Evolutionary conservation across 1,140 invertebrate genomes (phyloP), one percentile per base, ranked within the genome.

Genomic region (Drosophila grimshawi): DNA sequence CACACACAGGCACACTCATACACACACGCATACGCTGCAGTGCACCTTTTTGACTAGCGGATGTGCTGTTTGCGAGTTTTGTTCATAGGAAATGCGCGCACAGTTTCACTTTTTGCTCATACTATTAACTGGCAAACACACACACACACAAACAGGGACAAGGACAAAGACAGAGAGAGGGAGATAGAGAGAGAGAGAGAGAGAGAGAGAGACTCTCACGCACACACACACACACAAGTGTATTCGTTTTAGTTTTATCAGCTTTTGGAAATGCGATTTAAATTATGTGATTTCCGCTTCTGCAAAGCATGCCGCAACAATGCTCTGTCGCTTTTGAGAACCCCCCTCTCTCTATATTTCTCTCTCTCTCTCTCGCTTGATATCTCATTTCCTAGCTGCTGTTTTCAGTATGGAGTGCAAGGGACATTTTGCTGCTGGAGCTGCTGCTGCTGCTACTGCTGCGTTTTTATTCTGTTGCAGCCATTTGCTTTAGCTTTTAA

Each of bases 211-310:
- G 19, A 19, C 19, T 19, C 29, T 45, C 49, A 39, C 43, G 11
- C n/a, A 11, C 33, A 29, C 32, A 46, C 30, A 48, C 61, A 46
- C 33, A 49, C 32, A 49, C 52, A 46, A 57, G 56, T 78, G 79
- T 67, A 68, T 51, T 63, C 49, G 43, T 75, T 81, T 77, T 85
- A 67, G 60, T 85, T 80, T 78, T 85, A 80, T 80, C 79, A 76
- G 77, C 72, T 78, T 76, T 76, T 76, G 86, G 86, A 89, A 90
- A 90, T 90, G 81, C 79, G 86, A 90, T 90, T 90, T 90, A 86
- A 90, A 90, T 90, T 90, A 90, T 80, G 86, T 80, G 81, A 90
- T 90, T 90, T 90, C 81, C 86, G 79, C 79, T 85, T 78, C 78
- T 65, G 55, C 19, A 46, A 19, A 59, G 66, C 66, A 46, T 7